Base-by-base conservation (phyloP, 2,113 vertebrate genomes). In the Epinephelus cyanopodus region DNA sequence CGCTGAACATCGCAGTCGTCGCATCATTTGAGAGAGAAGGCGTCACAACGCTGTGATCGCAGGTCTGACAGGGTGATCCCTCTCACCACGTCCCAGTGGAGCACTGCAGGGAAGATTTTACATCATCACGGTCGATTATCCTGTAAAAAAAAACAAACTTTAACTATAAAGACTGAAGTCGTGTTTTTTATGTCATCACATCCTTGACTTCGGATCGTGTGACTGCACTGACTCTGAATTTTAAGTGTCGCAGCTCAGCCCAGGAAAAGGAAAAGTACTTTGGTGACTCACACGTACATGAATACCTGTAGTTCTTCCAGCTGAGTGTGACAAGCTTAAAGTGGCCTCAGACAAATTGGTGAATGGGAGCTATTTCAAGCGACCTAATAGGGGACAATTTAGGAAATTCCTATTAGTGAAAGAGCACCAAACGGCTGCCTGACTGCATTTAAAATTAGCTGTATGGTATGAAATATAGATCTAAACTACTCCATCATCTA, bases 361-460 rank as follows among this genome's bases (percentile, higher is more conserved):
- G 72, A 79, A 76, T 74, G 68, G 73, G 80, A 77, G 62, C 57
- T 79, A 68, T 82, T 85, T 79, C 54, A 60, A 63, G 74, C 68
- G 10, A 1, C 56, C 58, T 79, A 65, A 85, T 66, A 11, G n/a
- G 25, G 29, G 0, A 37, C 52, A 53, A 69, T 87, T 86, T 37
- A 84, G 53, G 60, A 77, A 37, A 69, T 64, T 81, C 47, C 27
- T 71, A 53, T 65, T 33, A 45, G 73, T 6, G 42, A 45, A 17
- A 70, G 50, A 64, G 42, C 77, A 76, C 14, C 15, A 50, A 64
- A 63, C 14, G 9, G 50, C 60, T 52, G 29, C 56, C 48, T 80
- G 9, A 33, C 60, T 52, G 29, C 52, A 54, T 80, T 71, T 58
- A 5, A 53, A 77, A 70, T 61, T 5, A 54, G 23, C 64, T 29